Evolutionary conservation across 2,113 vertebrate species (phyloP), one percentile per base, ranked within the genome.

Genomic region (Camelus bactrianus): DNA sequence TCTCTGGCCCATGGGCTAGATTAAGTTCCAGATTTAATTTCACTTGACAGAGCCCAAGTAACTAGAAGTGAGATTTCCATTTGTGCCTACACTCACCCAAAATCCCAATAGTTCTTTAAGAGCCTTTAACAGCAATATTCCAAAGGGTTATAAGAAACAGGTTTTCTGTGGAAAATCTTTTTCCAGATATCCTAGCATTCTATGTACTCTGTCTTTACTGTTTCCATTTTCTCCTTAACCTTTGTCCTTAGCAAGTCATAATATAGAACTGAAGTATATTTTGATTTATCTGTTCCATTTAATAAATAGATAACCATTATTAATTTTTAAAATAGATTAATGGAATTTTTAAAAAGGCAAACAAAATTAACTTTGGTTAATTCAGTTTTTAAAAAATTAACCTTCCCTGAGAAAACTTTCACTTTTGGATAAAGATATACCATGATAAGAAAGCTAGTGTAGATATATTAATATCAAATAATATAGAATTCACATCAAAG

Each of bases 401-500:
- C 50, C 52, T 70, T 77, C 26, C 52, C 60, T 75, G 50, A 89
- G 42, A 91, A 89, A 11, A 73, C 6, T 89, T 84, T 76, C 35
- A 56, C 19, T 82, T 95, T 92, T 89, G 87, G 30, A 89, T 64
- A 35, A 70, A 84, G 30, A 48, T 20, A 83, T 38, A 89, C 38
- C 50, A 81, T 76, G 73, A 15, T 77, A 54, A 95, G 62, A 62
- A 94, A 87, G n/a, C 15, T 69, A 6, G 14, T 84, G 30, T 79
- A 50, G n/a, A 35, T 79, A 93, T 83, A 87, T 67, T 87, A 67
- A 50, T 58, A 91, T n/a, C 26, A 89, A 35, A 69, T 77, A 84
- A 94, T 72, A 76, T n/a, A 93, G 86, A 94, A 94, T 89, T 89
- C 42, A 80, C 56, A 84, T 56, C 4, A 86, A 86, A 96, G 46